Percentiles rank a stretch among this genome's conserved stretches.
phyloP scores from a whole-genome alignment of 2,113 vertebrate genomes.

The Osmerus eperlanus region DNA sequence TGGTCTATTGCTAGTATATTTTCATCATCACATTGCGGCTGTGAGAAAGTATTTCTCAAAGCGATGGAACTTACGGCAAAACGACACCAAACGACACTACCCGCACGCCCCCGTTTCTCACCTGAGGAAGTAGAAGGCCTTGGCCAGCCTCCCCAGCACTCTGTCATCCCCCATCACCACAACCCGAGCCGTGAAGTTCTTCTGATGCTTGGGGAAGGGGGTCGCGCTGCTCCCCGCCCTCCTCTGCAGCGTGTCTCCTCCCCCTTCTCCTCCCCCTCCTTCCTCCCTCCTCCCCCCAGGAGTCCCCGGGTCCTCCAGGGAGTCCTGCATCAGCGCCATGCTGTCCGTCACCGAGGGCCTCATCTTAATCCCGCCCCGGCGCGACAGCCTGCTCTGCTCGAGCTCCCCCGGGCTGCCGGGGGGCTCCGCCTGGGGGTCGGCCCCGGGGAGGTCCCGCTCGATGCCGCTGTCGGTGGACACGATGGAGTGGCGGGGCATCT shows the following conservation, averaged over 20 bases:
- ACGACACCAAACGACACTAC: not conserved
- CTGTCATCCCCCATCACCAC: slow-evolving; percentile 86
- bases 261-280: slow-evolving; percentile 24
- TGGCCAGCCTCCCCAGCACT: slow-evolving; percentile 83
- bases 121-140: slow-evolving; percentile 83
- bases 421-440: slow-evolving; percentile 37
- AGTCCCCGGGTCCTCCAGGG: slow-evolving; percentile 57
- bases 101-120: slow-evolving; percentile 44
- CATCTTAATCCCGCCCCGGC: slow-evolving; percentile 82
- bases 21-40: too few species aligned
- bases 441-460: slow-evolving; percentile 77
- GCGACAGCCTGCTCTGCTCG: slow-evolving; percentile 70
- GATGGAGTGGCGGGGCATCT: slow-evolving; percentile 78
- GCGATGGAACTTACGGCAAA: too few species aligned
- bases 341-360: slow-evolving; percentile 67
- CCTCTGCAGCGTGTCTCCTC: slow-evolving; percentile 63
- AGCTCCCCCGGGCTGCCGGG: slow-evolving; percentile 22
- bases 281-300: slow-evolving; percentile 28
- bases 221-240: slow-evolving; percentile 46
- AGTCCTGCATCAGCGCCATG: slow-evolving; percentile 72
- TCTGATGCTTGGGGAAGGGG: slow-evolving; percentile 66
- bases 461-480: slow-evolving; percentile 92
- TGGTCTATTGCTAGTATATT: too few species aligned
- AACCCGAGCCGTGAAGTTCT: slow-evolving; percentile 81
- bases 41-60: too few species aligned